Base-by-base conservation (phyloP, 1,140 invertebrate genomes). In the Scaptomyza montana region DNA sequence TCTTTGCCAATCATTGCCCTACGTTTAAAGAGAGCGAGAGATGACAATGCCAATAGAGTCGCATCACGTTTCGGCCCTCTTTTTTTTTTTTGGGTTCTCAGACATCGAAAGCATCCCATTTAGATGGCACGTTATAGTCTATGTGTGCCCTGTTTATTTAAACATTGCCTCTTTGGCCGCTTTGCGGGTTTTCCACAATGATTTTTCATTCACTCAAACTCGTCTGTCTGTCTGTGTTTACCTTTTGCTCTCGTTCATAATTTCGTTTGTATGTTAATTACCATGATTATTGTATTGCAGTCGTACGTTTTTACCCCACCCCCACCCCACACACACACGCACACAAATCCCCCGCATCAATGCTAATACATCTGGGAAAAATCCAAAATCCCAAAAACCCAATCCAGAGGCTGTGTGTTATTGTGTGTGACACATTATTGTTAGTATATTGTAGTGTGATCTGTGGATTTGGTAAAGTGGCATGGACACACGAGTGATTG, bases 201-300 rank as follows among this genome's bases (percentile, higher is more conserved):
- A 56, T 64, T 45, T 74, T 74, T 68, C 77, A 89, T 84, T 89
- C 62, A 84, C 63, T 70, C n/a, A 0, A 33, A 6, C 30, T 33
- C 30, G 30, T 33, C 30, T 33, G 45, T 41, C 49, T 45, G 53
- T 50, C 39, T 89, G 72, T 89, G 72, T 87, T 89, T 87, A 78
- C 79, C 78, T 82, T 81, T 71, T 79, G 84, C 75, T 82, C 72
- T 79, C 68, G 77, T 89, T 79, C 79, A 89, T 89, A 89, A 89
- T 89, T 89, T 84, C 77, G 85, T 89, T 89, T 89, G 79, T 80
- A 89, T 89, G 84, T 89, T 89, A 89, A 89, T 89, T 89, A 89
- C 84, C 84, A 80, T 72, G 80, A 89, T 89, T 89, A 89, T 89
- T 89, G 85, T 89, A 36, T 66, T 63, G 56, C 60, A 77, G 66